Evolutionary conservation across 2,888 invertebrate genomes (phyloP), one percentile per base, ranked within the genome.

Genomic region (Cosmorhoe ocellata): DNA sequence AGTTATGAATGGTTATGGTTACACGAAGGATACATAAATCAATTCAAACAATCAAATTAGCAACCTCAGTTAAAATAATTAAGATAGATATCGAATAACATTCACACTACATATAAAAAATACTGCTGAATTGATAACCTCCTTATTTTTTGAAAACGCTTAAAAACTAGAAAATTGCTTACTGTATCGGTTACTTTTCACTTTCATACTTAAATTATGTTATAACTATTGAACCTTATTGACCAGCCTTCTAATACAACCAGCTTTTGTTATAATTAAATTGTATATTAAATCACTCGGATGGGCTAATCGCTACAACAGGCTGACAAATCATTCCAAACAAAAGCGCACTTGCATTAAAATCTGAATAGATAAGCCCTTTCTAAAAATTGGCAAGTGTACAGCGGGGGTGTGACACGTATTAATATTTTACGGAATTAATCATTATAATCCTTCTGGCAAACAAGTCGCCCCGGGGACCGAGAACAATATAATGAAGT

Each of bases 391-490:
- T 59, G 67, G 81, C 84, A 87, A 85, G 82, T 85, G 88, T 82
- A 77, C 81, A 75, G 66, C 75, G 76, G 81, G 83, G 84, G 88
- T 81, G 87, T 77, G 81, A 84, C 76, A 76, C 70, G 84, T 86
- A 85, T 89, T 89, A 90, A 88, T 90, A 88, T 90, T 90, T 89
- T 79, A 89, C 81, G 78, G 83, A 86, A 89, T 90, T 90, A 90
- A 90, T 90, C 86, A 90, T 87, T 84, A 87, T 89, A 90, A 90
- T 90, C 90, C 88, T 85, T 81, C 84, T 79, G 71, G 84, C 89
- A 90, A 90, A 90, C 89, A 90, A 89, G 79, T 82, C 80, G 81
- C 88, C 88, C 88, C 66, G 75, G 80, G 84, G 84, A 79, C 79
- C 71, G 79, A 75, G 85, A 82, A 86, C 87, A 84, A 85, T 89